phyloP scores from a whole-genome alignment of 2,888 invertebrate genomes.

The Unio delphinus region DNA sequence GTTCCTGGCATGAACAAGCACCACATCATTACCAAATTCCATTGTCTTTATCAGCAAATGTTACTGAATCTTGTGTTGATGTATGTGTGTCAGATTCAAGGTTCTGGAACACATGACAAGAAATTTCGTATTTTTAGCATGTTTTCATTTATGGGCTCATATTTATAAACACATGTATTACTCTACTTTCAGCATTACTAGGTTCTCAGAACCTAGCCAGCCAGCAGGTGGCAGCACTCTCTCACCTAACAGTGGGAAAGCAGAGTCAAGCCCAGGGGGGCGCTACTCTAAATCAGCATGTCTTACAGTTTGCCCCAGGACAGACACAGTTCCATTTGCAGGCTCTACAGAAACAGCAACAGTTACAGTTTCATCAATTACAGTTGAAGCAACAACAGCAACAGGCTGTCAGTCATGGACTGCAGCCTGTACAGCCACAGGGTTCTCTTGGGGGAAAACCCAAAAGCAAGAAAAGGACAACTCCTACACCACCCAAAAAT shows the following conservation, averaged over 20 bases:
- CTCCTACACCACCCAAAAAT: constrained; percentile 60
- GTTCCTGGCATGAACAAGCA: no score
- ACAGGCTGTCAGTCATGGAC: constrained; percentile 5
- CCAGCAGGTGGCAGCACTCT: constrained; percentile 42
- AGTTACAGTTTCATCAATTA: constrained; percentile 49
- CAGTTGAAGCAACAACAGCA: constrained; percentile 45
- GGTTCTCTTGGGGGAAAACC: constrained; percentile 36
- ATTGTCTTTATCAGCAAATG: no score
- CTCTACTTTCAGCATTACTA: constrained; percentile 35
- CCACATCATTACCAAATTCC: no score
- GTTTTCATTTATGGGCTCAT: background rate
- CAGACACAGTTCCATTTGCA: constrained; percentile 27
- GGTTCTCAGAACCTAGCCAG: constrained; percentile 23
- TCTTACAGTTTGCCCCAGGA: constrained; percentile 32
- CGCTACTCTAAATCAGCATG: no score
- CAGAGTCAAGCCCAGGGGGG: constrained; percentile 13
- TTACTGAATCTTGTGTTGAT: no score
- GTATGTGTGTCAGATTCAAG: no score
- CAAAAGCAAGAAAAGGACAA: constrained; percentile 61
- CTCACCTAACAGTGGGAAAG: constrained; percentile 11
- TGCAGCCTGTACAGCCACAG: constrained; percentile 18
- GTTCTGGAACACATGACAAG: no score
- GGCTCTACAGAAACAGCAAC: constrained; percentile 49
- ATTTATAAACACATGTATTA: background rate
- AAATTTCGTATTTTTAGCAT: no score